These are phyloP conservation scores for Muscicapa comitata DNA, from an alignment of 2,797 vertebrate genomes.

Conservation along the genomic window DNA sequence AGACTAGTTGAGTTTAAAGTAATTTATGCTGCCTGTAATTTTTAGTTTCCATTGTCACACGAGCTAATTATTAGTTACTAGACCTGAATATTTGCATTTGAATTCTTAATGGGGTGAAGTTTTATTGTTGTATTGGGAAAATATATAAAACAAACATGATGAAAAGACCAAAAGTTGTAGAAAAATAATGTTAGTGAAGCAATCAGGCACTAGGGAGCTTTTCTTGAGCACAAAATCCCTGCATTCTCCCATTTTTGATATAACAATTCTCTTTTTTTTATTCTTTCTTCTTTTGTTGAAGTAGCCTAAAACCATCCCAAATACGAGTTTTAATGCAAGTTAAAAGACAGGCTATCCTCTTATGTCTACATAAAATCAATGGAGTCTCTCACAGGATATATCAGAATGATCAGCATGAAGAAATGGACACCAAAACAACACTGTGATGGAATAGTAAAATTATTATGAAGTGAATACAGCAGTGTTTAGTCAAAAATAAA, in stretches of 20 bases:
- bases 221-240: not conserved
- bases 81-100: not conserved
- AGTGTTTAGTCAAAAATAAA: not conserved
- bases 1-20: constrained; percentile 7
- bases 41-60: constrained; percentile 5
- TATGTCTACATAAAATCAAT: not conserved
- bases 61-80: constrained; percentile 33
- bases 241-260: not conserved
- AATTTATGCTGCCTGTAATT: constrained; percentile 33
- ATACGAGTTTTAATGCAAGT: not conserved
- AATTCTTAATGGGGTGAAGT: not conserved
- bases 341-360: not conserved
- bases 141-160: not conserved
- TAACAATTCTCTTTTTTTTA: not conserved
- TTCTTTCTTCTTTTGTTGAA: not conserved
- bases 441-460: not conserved
- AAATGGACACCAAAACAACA: not conserved
- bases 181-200: not conserved
- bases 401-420: not conserved
- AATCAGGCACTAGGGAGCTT: not conserved
- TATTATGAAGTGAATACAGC: not conserved
- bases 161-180: not conserved
- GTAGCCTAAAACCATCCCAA: not conserved
- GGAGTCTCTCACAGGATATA: not conserved
- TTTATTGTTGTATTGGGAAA: not conserved